Conservation (phyloP, 2,888 invertebrate genomes). For the Esperia sulphurella region DNA sequence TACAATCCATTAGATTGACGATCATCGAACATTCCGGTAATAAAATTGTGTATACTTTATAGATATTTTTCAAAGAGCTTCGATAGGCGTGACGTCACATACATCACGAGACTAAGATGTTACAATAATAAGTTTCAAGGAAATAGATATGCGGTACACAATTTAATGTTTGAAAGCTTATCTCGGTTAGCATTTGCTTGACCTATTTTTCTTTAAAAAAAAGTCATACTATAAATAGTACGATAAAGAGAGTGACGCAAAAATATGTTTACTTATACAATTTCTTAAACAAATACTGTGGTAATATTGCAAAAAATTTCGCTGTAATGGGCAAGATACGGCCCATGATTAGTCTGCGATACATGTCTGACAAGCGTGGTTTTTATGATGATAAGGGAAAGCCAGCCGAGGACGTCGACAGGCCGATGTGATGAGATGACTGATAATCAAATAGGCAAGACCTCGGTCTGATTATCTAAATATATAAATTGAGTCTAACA, state of each 20-base stretch:
- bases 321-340: too few species aligned
- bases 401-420: too few species aligned
- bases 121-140: neutral
- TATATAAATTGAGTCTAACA: too few species aligned
- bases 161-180: neutral
- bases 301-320: neutral
- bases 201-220: neutral
- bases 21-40: too few species aligned
- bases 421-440: too few species aligned
- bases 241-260: neutral
- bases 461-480: too few species aligned
- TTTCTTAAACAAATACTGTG: neutral
- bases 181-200: neutral
- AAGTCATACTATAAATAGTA: neutral
- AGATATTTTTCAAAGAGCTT: neutral
- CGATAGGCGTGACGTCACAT: too few species aligned
- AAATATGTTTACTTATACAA: neutral
- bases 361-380: too few species aligned
- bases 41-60: neutral
- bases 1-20: too few species aligned
- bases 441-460: too few species aligned
- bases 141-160: neutral
- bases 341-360: too few species aligned
- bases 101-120: neutral
- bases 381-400: too few species aligned